These are phyloP conservation scores for Zelleria hepariella DNA, from an alignment of 2,888 invertebrate species.

Conservation along the genomic window DNA sequence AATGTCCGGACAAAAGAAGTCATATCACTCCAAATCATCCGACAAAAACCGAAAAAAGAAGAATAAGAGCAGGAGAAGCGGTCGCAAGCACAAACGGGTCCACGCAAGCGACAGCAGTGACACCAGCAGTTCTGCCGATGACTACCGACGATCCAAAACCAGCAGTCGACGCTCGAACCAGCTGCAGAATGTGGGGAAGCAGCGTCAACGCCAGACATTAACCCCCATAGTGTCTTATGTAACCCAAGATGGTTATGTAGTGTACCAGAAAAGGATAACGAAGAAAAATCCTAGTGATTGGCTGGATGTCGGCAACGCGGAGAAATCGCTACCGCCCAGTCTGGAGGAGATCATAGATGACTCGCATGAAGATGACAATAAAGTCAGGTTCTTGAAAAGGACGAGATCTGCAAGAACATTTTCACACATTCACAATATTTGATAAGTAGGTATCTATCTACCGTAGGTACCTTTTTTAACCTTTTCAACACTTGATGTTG, in stretches of 20 bases:
- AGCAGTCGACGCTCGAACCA: slow-evolving; percentile 2
- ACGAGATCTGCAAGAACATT: not conserved
- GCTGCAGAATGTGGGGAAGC: slow-evolving; percentile 9
- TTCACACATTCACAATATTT: not conserved
- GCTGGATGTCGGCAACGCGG: slow-evolving; percentile 30
- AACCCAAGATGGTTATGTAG: slow-evolving; percentile 50
- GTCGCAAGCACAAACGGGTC: slow-evolving; percentile 16
- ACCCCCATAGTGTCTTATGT: slow-evolving; percentile 59
- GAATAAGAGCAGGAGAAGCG: slow-evolving; percentile 4
- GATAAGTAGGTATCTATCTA: too few relatives aligned
- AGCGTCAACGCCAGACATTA: slow-evolving; percentile 30
- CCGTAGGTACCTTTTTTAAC: too few relatives aligned
- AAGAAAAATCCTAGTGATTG: slow-evolving; percentile 50
- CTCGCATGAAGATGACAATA: not conserved
- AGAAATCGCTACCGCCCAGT: slow-evolving; percentile 4
- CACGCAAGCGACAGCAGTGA: not conserved
- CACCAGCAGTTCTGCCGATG: not conserved
- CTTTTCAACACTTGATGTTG: too few relatives aligned
- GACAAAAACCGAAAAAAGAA: slow-evolving; percentile 16
- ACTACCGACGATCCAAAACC: not conserved
- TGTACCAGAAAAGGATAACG: slow-evolving; percentile 55
- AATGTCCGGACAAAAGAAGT: slow-evolving; percentile 29
- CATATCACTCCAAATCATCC: slow-evolving; percentile 35
- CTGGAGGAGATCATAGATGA: not conserved
- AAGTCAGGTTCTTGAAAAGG: not conserved